Evolutionary conservation across 1,140 invertebrate genomes (phyloP), one percentile per base, ranked within the genome.

Genomic region (Acromyrmex echinatior): DNA sequence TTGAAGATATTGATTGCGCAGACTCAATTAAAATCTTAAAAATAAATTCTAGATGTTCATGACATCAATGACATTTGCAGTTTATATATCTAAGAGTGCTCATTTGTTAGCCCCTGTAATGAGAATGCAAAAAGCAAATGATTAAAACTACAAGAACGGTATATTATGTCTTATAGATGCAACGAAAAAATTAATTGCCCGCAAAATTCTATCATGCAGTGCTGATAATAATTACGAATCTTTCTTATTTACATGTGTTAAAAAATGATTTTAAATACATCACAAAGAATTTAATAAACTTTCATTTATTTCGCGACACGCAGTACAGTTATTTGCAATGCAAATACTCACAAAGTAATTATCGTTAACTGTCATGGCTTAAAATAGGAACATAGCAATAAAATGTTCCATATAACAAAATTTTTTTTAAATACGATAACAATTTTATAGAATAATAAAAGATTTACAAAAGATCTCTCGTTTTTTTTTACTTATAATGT

Each of bases 141-240:
- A 31, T 80, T 68, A 80, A 80, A 70, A 68, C 56, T n/a, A 49
- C 14, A 70, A 70, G 31, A 18, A 14, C 16, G 0, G 7, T 35
- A 66, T 65, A 77, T 21, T 65, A 77, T 21, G 25, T 68, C 12
- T 56, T 28, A 16, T n/a, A 16, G 12, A 65, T 5, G 21, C 0
- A 31, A 4, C 18, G 49, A 28, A 51, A 51, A 79, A 51, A 51
- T 79, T 79, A 80, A 80, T 68, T 80, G 14, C 3, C 31, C n/a
- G 45, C 6, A 79, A 51, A 53, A 35, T 66, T 35, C 21, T 28
- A 53, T 80, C 16, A 31, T 31, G 31, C 31, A 31, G 35, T 16
- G 3, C 21, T 25, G 35, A 25, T 28, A 35, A 65, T 9, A 79
- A 66, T n/a, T 16, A 16, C 31, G 31, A 31, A 31, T 35, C 28